Percentiles rank a stretch among this genome's conserved stretches.
Evolutionary conservation across 2,888 invertebrate genomes (phyloP).

Genomic region (Pinctada fucata): DNA sequence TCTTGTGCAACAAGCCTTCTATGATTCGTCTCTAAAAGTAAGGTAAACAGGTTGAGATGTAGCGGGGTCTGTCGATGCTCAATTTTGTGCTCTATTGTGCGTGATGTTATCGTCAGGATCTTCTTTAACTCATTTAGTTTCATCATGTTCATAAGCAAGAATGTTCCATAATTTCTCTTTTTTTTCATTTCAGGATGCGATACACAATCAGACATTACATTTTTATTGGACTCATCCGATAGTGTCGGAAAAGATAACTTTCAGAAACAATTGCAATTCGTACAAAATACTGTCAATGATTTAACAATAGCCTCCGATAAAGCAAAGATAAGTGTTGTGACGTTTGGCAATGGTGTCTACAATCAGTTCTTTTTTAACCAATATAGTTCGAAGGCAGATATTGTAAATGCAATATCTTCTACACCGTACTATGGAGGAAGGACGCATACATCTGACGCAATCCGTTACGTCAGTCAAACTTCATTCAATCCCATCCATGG

Average conservation of each 20-base stretch:
- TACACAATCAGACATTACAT: constrained; percentile 63
- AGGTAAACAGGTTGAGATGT: too few species aligned
- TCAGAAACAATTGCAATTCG: constrained; percentile 60
- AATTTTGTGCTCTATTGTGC: too few species aligned
- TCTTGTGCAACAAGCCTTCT: too few species aligned
- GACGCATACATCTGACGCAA: constrained; percentile 58
- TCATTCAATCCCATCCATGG: constrained; percentile 63
- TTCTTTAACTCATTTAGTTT: too few species aligned
- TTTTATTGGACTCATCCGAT: constrained; percentile 62
- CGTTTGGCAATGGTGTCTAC: constrained; percentile 57
- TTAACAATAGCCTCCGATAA: constrained; percentile 60
- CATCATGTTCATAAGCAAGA: too few species aligned
- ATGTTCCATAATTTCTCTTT: background rate
- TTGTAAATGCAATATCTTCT: constrained; percentile 52
- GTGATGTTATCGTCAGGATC: too few species aligned
- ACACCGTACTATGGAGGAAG: constrained; percentile 59
- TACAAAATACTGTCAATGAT: constrained; percentile 58
- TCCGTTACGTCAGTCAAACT: constrained; percentile 58
- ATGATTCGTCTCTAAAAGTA: too few species aligned
- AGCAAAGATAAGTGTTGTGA: constrained; percentile 60
- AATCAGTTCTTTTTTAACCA: constrained; percentile 64
- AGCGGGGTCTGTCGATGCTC: too few species aligned
- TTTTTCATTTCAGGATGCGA: constrained; percentile 58
- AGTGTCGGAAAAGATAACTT: constrained; percentile 59
- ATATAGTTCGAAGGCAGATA: constrained; percentile 48